These are phyloP conservation scores for Galago senegalensis DNA, from an alignment of 2,797 vertebrate species.

Conservation along the genomic window DNA sequence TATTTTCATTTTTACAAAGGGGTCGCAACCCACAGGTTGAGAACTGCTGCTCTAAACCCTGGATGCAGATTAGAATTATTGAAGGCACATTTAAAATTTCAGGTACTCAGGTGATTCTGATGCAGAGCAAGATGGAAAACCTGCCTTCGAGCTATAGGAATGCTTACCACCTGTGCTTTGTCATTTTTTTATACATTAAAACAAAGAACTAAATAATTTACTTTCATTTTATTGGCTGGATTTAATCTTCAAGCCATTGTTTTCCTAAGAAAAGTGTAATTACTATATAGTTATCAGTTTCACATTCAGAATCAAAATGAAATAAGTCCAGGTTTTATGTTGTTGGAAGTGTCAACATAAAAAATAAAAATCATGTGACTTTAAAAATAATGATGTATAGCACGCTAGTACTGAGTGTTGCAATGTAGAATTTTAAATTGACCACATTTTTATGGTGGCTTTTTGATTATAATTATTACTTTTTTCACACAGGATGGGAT, in stretches of 20 bases:
- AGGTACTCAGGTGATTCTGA: not conserved
- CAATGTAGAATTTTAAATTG: not conserved
- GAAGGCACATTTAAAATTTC: not conserved
- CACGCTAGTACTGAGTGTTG: not conserved
- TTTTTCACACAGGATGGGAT: not conserved
- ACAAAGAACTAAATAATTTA: not conserved
- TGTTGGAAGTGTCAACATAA: not conserved
- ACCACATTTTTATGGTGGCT: not conserved
- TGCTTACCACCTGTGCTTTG: not conserved
- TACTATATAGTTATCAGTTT: not conserved
- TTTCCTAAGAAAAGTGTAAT: not conserved
- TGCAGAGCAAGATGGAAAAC: not conserved
- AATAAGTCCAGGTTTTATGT: not conserved
- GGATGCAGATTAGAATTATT: not conserved
- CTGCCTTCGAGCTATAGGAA: not conserved
- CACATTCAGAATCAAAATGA: not conserved
- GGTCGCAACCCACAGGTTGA: too few species aligned
- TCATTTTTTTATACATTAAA: not conserved
- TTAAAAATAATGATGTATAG: not conserved
- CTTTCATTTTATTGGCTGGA: not conserved
- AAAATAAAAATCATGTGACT: not conserved
- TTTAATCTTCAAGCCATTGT: not conserved
- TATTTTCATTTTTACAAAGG: too few species aligned
- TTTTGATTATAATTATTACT: not conserved
- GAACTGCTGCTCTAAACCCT: not conserved